These are phyloP conservation scores for western clawed frog (Xenopus tropicalis) DNA, from an alignment of 2,113 vertebrate species.

Conservation along the genomic window DNA sequence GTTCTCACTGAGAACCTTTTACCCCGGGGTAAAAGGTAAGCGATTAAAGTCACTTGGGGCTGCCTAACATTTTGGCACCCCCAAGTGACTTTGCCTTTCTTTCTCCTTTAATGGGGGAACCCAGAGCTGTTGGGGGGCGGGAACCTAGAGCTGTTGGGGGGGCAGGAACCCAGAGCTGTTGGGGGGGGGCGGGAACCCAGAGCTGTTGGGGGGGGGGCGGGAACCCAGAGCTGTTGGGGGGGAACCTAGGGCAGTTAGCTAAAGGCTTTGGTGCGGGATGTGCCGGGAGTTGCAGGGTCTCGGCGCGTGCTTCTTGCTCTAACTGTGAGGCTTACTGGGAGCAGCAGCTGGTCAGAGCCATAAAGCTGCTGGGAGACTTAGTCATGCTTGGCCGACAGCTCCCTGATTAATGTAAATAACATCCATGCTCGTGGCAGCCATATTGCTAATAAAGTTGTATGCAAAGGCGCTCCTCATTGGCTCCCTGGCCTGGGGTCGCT, in stretches of 20 bases:
- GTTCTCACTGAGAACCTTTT: too few relatives aligned
- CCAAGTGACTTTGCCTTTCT: too few relatives aligned
- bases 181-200: too few relatives aligned
- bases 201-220: too few relatives aligned
- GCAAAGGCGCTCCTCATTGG: background rate
- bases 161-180: too few relatives aligned
- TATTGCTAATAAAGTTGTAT: background rate
- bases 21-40: too few relatives aligned
- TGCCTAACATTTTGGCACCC: too few relatives aligned
- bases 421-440: background rate
- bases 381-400: slow-evolving; percentile 2
- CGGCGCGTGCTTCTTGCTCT: background rate
- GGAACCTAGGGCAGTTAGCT: background rate
- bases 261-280: background rate
- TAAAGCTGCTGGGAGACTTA: background rate
- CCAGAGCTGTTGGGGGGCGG: too few relatives aligned
- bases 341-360: background rate
- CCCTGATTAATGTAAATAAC: background rate
- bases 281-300: background rate
- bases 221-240: too few relatives aligned
- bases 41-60: too few relatives aligned
- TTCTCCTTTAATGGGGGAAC: too few relatives aligned
- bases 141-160: too few relatives aligned
- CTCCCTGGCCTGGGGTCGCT: background rate
- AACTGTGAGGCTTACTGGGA: background rate